phyloP scores from a whole-genome alignment of 2,888 invertebrate genomes.

The Tanytarsus gracilentus region DNA sequence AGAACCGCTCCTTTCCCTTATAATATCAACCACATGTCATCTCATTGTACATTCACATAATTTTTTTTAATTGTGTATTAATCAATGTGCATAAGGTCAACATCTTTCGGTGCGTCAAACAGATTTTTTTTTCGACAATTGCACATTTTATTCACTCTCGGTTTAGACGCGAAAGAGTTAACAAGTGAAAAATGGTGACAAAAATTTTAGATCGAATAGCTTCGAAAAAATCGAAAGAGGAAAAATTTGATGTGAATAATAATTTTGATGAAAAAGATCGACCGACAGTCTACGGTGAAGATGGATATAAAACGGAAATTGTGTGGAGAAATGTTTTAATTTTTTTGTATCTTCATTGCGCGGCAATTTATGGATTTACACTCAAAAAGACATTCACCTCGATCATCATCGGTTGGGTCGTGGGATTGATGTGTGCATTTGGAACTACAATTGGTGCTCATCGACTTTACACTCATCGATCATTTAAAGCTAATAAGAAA shows the following conservation, averaged over 20 bases:
- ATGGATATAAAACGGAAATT: slow-evolving; percentile 5
- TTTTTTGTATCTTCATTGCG: slow-evolving; percentile 6
- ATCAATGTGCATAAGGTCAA: too few relatives aligned
- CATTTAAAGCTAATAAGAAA: slow-evolving; percentile 64
- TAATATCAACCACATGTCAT: too few relatives aligned
- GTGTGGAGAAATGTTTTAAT: slow-evolving; percentile 18
- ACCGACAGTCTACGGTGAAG: slow-evolving; percentile 4
- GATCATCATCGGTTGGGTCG: not conserved
- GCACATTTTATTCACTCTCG: too few relatives aligned
- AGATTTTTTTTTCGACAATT: too few relatives aligned
- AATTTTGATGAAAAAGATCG: not conserved
- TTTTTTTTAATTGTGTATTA: too few relatives aligned
- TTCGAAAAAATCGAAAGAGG: not conserved
- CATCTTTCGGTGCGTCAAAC: too few relatives aligned
- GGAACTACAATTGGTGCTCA: slow-evolving; percentile 52
- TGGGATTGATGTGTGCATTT: not conserved
- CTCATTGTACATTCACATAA: too few relatives aligned
- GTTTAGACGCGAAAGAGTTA: not conserved
- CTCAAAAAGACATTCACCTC: not conserved
- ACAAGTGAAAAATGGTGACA: not conserved
- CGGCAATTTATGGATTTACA: slow-evolving; percentile 11
- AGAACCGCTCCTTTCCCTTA: too few relatives aligned
- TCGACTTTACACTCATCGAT: slow-evolving; percentile 70
- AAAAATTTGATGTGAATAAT: not conserved
- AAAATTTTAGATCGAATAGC: not conserved